Base-by-base conservation (phyloP, 2,888 invertebrate genomes). In the Cenopis cana region DNA sequence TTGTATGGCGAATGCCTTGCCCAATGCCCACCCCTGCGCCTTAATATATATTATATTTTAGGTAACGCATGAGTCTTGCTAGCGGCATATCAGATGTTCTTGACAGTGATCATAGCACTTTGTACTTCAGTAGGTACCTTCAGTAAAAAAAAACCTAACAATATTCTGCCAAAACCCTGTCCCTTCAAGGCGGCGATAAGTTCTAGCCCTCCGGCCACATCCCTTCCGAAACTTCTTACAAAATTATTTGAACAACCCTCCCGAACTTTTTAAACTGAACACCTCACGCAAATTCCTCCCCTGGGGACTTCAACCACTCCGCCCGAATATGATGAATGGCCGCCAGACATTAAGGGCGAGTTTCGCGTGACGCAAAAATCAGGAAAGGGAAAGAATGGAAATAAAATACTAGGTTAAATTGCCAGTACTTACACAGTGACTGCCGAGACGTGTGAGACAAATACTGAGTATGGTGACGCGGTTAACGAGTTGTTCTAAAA, bases 211-310 rank as follows among this genome's bases (percentile, higher is more conserved):
- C 73, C 78, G 86, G 88, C 84, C 82, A 75, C 85, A 89, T 85
- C 87, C 89, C 87, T 88, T 85, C 83, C 82, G 83, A 85, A 90
- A 89, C 85, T 90, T 89, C 87, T 88, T 88, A 87, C 87, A 76
- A 90, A 89, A 91, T 91, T 91, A 90, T 91, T 90, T 89, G 88
- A 88, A 88, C 89, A 87, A 86, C 78, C 75, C 79, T 78, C 74
- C 68, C 78, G 61, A 76, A 77, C 75, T 76, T 78, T 76, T 79
- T 72, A 78, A 78, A 73, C 72, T 76, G 78, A 76, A 73, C 74
- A 67, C 75, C 75, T 74, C 81, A 85, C 75, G 77, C 82, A 77
- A 87, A 86, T 83, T 79, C 82, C 75, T 76, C 70, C 87, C 80
- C 81, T 85, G 76, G 78, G 64, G 82, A 65, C 65, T 52, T 38